Percentiles rank a stretch among this genome's conserved stretches.
Conservation (phyloP, 64 coral and sea anemone species). For the Actinia equina region DNA sequence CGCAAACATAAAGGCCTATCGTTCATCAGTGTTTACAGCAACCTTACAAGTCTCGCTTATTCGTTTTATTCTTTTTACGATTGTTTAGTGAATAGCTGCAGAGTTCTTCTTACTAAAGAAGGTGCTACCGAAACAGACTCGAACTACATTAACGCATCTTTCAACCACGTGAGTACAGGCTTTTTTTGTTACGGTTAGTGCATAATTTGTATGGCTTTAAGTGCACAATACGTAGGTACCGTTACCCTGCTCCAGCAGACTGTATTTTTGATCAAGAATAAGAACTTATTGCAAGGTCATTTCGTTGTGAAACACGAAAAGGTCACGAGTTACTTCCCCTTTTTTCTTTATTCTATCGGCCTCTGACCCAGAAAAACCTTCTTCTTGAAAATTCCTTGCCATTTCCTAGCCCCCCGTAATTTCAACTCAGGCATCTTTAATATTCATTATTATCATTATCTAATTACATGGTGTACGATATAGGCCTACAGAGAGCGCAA, state of each 20-base stretch:
- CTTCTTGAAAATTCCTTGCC: background rate
- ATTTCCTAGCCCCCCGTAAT: background rate
- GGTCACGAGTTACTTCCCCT: too few species aligned
- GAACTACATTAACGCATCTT: conserved; percentile 45
- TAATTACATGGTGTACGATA: background rate
- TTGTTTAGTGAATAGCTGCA: conserved; percentile 7
- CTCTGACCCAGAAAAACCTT: background rate
- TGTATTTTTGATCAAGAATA: too few species aligned
- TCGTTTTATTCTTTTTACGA: background rate
- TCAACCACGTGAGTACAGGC: conserved; percentile 34
- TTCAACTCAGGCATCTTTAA: background rate
- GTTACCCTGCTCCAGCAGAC: too few species aligned
- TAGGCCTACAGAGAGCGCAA: conserved; percentile 52
- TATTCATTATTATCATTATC: background rate
- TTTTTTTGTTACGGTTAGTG: background rate
- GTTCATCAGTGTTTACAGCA: too few species aligned
- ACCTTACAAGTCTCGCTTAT: background rate
- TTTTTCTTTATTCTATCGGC: too few species aligned
- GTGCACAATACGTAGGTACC: background rate
- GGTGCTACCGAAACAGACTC: background rate
- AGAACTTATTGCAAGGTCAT: too few species aligned
- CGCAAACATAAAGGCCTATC: too few species aligned
- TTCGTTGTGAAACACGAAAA: too few species aligned
- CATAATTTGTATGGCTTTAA: background rate
- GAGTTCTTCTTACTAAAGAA: background rate